phyloP scores from a whole-genome alignment of 2,888 invertebrate species.

The Agriopis aurantiaria region DNA sequence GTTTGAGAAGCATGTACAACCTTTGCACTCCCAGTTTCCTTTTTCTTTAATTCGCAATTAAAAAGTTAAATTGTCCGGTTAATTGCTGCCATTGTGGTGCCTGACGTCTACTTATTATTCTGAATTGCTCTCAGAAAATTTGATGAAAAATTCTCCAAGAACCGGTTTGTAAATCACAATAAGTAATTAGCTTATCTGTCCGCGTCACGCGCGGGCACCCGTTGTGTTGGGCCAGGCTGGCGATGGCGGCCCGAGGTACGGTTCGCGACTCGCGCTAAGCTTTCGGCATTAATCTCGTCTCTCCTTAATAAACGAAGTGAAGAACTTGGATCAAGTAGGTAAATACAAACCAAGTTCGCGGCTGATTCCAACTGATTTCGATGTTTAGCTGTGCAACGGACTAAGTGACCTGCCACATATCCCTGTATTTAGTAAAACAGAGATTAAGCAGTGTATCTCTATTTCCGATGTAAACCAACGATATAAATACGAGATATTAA shows the following conservation, averaged over 20 bases:
- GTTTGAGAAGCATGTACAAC: slow-evolving; percentile 70
- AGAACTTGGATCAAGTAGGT: slow-evolving; percentile 71
- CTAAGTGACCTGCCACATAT: neutral
- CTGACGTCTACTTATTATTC: slow-evolving; percentile 76
- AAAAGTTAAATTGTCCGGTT: slow-evolving; percentile 84
- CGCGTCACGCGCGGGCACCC: slow-evolving; percentile 69
- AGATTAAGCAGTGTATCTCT: too few relatives aligned
- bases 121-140: slow-evolving; percentile 71
- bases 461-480: too few relatives aligned
- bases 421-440: too few relatives aligned
- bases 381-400: slow-evolving; percentile 22
- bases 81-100: slow-evolving; percentile 81
- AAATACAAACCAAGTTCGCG: slow-evolving; percentile 63
- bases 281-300: slow-evolving; percentile 74
- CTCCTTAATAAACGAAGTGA: slow-evolving; percentile 75
- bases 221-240: slow-evolving; percentile 51
- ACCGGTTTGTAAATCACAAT: slow-evolving; percentile 77
- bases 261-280: slow-evolving; percentile 73
- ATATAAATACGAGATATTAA: too few relatives aligned
- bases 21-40: slow-evolving; percentile 74
- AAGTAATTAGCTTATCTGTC: slow-evolving; percentile 83
- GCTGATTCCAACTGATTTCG: slow-evolving; percentile 49
- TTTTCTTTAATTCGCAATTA: slow-evolving; percentile 76
- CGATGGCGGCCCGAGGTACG: slow-evolving; percentile 44
- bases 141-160: slow-evolving; percentile 72